Evolutionary conservation across 2,113 vertebrate genomes (phyloP).

Genomic region (Onychorhynchus coronatus): DNA sequence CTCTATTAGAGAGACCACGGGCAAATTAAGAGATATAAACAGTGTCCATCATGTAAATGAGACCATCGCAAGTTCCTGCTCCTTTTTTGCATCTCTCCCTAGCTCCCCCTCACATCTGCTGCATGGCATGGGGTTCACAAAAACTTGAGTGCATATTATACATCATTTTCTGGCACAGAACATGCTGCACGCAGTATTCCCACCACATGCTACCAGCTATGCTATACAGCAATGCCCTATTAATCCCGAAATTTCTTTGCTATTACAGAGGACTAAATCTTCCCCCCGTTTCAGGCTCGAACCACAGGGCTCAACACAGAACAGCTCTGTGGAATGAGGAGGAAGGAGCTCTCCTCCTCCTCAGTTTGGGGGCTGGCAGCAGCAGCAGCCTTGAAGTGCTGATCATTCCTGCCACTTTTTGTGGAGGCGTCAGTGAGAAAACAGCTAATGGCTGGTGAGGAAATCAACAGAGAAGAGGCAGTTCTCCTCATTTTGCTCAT

Average conservation of each 20-base stretch:
- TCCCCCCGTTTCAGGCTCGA: neutral
- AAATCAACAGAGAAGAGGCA: conserved; percentile 16
- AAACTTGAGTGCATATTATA: neutral
- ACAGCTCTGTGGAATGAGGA: neutral
- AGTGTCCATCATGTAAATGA: neutral
- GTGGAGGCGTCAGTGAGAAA: conserved; percentile 40
- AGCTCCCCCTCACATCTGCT: neutral
- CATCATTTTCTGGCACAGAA: neutral
- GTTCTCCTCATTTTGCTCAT: neutral
- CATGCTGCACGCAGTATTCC: neutral
- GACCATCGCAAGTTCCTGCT: neutral
- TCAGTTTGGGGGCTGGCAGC: neutral
- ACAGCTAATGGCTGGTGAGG: conserved; percentile 29
- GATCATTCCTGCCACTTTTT: conserved; percentile 23
- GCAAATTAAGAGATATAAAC: neutral
- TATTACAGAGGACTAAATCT: neutral
- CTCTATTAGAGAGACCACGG: neutral
- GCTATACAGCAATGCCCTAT: neutral
- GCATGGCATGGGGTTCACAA: neutral
- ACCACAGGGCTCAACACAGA: neutral
- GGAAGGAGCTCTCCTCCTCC: conserved; percentile 18
- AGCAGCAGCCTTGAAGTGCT: conserved; percentile 1
- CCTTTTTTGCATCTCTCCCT: neutral
- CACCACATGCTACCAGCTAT: neutral
- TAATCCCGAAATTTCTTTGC: neutral